These are phyloP conservation scores for Arvicanthis niloticus DNA, from an alignment of 2,113 vertebrate genomes.

Conservation along the genomic window DNA sequence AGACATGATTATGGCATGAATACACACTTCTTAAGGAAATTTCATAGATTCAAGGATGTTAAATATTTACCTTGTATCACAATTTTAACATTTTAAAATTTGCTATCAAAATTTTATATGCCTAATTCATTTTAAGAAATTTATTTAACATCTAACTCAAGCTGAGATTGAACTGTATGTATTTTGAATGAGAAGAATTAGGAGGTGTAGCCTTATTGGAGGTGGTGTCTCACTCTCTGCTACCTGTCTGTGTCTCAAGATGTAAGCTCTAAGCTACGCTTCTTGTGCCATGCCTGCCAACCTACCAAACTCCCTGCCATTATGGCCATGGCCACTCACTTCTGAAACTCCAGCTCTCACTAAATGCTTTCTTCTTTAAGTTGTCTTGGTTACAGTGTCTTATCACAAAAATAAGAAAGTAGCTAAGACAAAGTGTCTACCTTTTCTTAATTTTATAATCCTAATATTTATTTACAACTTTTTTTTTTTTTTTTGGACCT, in stretches of 20 bases:
- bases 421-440: neutral
- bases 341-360: neutral
- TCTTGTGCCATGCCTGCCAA: neutral
- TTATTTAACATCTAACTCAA: neutral
- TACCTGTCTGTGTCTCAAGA: neutral
- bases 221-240: neutral
- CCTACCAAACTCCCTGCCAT: neutral
- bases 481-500: constrained; percentile 26
- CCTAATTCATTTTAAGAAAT: neutral
- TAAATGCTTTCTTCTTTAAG: neutral
- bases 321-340: too few species aligned
- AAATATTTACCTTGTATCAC: neutral
- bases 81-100: constrained; percentile 33
- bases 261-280: neutral
- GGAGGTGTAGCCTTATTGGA: neutral
- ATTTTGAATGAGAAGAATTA: neutral
- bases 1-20: constrained; percentile 9
- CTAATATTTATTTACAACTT: constrained; percentile 2
- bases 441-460: neutral
- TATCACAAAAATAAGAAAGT: neutral
- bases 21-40: constrained; percentile 22
- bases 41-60: neutral
- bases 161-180: neutral
- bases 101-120: constrained; percentile 22
- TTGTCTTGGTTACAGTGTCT: neutral